These are phyloP conservation scores for Leptobrachium leishanense DNA, from an alignment of 2,113 vertebrate genomes.

Conservation along the genomic window DNA sequence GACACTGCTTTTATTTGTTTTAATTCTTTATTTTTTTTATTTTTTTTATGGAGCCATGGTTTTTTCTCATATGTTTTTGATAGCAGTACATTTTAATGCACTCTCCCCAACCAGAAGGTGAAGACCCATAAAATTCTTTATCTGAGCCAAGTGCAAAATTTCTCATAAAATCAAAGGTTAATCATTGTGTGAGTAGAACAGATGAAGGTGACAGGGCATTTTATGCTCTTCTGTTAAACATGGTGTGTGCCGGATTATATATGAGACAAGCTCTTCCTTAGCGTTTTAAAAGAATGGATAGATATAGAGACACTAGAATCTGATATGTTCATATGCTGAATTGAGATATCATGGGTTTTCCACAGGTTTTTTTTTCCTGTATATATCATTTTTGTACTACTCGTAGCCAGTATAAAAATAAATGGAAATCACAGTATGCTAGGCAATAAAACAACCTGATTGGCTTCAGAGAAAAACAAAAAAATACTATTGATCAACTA, in stretches of 20 bases:
- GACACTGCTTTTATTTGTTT: too few species aligned
- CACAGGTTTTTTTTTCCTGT: neutral
- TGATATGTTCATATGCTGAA: neutral
- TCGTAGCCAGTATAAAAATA: neutral
- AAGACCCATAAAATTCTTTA: constrained; percentile 76
- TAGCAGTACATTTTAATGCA: constrained; percentile 71
- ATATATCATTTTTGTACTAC: neutral
- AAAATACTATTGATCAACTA: too few species aligned
- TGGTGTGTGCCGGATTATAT: constrained; percentile 51
- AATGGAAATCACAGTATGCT: neutral
- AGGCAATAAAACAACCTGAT: too few species aligned
- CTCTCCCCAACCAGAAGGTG: constrained; percentile 70
- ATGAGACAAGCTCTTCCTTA: constrained; percentile 56
- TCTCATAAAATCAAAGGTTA: constrained; percentile 81
- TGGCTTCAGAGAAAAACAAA: too few species aligned
- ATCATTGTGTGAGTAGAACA: constrained; percentile 69
- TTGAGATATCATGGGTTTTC: constrained; percentile 1
- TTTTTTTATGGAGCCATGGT: constrained; percentile 52
- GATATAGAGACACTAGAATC: constrained; percentile 31
- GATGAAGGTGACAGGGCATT: constrained; percentile 71
- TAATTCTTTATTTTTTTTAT: too few species aligned
- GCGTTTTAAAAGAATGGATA: constrained; percentile 55
- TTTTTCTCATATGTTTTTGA: constrained; percentile 60
- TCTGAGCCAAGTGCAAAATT: constrained; percentile 71
- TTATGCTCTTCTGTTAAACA: constrained; percentile 70